These are phyloP conservation scores for Lasioglossum villosulum DNA, from an alignment of 2,888 invertebrate species.

Conservation along the genomic window DNA sequence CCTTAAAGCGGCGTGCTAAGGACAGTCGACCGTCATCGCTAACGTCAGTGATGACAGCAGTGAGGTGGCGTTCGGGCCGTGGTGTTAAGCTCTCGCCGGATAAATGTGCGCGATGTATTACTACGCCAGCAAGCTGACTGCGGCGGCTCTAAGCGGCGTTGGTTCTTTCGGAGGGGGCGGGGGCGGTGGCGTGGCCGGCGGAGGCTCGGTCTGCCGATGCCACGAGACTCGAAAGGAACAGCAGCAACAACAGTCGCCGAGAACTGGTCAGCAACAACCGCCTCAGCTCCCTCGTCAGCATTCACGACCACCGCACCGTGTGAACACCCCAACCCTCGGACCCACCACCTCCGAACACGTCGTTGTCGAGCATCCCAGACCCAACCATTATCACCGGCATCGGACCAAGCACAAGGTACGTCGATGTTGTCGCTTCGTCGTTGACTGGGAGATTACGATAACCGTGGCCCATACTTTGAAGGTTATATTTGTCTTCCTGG, in stretches of 20 bases:
- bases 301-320: constrained; percentile 53
- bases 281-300: constrained; percentile 63
- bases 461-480: too few relatives aligned
- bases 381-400: constrained; percentile 80
- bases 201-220: constrained; percentile 84
- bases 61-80: constrained; percentile 82
- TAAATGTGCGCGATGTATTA: constrained; percentile 88
- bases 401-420: constrained; percentile 81
- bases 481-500: too few relatives aligned
- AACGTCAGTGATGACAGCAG: constrained; percentile 83
- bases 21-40: constrained; percentile 69
- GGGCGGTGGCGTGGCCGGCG: constrained; percentile 84
- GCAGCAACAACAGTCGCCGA: constrained; percentile 64
- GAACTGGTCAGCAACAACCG: constrained; percentile 63
- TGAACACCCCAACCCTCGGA: constrained; percentile 62
- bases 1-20: constrained; percentile 53
- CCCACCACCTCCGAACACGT: constrained; percentile 77
- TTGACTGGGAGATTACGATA: too few relatives aligned
- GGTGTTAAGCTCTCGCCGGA: constrained; percentile 83
- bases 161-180: constrained; percentile 85
- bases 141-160: constrained; percentile 87
- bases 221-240: constrained; percentile 73
- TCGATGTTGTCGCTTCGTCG: constrained; percentile 11
- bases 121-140: constrained; percentile 89
- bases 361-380: constrained; percentile 78